These are phyloP conservation scores for Seriola aureovittata DNA, from an alignment of 2,113 vertebrate genomes.

Conservation along the genomic window DNA sequence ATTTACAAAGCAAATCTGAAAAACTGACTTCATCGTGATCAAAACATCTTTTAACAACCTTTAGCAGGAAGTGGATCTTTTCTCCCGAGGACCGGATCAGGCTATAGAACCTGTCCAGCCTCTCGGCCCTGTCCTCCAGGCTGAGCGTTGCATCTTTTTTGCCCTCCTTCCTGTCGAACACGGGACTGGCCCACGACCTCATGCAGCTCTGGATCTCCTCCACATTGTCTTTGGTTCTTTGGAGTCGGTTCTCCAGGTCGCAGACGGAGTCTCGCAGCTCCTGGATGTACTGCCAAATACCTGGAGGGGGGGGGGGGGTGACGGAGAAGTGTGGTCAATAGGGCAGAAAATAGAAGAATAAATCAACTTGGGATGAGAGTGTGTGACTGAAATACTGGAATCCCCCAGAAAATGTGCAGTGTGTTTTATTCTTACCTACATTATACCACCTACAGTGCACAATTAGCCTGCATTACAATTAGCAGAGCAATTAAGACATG, in stretches of 20 bases:
- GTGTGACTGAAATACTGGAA: not conserved
- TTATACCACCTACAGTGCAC: not conserved
- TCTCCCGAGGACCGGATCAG: slow-evolving; percentile 86
- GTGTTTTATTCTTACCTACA: not conserved
- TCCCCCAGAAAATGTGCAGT: not conserved
- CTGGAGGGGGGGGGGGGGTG: slow-evolving; percentile 71
- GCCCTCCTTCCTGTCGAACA: slow-evolving; percentile 90
- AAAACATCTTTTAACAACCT: slow-evolving; percentile 78
- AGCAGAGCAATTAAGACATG: not conserved
- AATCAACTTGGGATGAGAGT: not conserved
- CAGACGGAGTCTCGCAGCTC: slow-evolving; percentile 79
- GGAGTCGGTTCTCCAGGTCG: slow-evolving; percentile 88
- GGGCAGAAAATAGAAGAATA: not conserved
- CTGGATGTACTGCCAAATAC: slow-evolving; percentile 88
- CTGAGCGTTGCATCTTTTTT: slow-evolving; percentile 89
- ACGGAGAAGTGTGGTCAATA: not conserved
- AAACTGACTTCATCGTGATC: not conserved
- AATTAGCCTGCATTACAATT: not conserved
- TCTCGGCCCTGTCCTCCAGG: slow-evolving; percentile 87
- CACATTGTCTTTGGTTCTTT: slow-evolving; percentile 89
- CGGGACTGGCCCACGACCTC: slow-evolving; percentile 86
- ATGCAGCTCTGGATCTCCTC: slow-evolving; percentile 89
- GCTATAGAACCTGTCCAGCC: slow-evolving; percentile 83
- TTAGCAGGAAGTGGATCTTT: slow-evolving; percentile 89
- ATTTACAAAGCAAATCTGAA: not conserved